Evolutionary conservation across 2,797 vertebrate species (phyloP).

Genomic region (Characodon lateralis): DNA sequence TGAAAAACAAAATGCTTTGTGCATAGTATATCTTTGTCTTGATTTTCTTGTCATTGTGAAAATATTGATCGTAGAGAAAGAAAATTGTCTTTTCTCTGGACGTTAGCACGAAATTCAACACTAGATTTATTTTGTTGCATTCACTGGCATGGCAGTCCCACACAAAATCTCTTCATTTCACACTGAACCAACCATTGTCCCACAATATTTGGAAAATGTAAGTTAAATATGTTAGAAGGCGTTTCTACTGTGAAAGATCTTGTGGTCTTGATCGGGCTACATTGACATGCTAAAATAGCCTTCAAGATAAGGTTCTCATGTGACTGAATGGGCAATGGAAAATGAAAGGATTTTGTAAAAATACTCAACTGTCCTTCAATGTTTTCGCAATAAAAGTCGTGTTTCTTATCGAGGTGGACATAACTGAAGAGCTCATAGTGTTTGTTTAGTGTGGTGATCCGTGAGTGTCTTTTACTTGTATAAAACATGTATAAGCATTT

Average conservation of each 20-base stretch:
- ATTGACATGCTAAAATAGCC: constrained; percentile 16
- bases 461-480: constrained; percentile 75
- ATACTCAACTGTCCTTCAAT: constrained; percentile 23
- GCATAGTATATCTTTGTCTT: constrained; percentile 13
- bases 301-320: constrained; percentile 5
- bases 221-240: constrained; percentile 10
- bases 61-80: constrained; percentile 24
- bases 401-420: constrained; percentile 20
- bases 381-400: constrained; percentile 57
- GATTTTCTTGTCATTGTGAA: constrained; percentile 53
- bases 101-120: constrained; percentile 13
- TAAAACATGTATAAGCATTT: constrained; percentile 54
- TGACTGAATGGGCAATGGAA: background rate
- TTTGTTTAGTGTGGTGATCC: constrained; percentile 54
- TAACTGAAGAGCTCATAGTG: constrained; percentile 30
- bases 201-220: constrained; percentile 11
- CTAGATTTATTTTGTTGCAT: constrained; percentile 7
- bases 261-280: background rate
- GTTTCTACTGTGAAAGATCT: background rate
- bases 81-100: constrained; percentile 24
- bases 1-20: constrained; percentile 12
- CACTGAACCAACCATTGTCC: constrained; percentile 8
- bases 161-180: background rate
- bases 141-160: background rate
- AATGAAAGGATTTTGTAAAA: constrained; percentile 1